These are phyloP conservation scores for Silurus asotus DNA, from an alignment of 2,113 vertebrate species.

Conservation along the genomic window DNA sequence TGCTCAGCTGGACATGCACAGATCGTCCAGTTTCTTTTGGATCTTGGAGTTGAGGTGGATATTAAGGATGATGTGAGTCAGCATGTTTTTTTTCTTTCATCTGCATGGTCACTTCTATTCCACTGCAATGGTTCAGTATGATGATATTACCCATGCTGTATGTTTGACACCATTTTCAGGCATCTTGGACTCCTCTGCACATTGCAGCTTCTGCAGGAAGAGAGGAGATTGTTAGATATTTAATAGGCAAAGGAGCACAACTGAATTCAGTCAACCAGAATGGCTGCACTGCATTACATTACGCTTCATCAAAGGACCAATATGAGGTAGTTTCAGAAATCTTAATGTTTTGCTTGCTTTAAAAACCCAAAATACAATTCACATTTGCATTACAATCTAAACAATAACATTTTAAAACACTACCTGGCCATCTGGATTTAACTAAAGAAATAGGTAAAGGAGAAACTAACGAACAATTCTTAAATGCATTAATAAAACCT, in stretches of 20 bases:
- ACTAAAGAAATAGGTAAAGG: too few species aligned
- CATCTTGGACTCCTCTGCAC: slow-evolving; percentile 90
- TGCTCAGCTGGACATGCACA: slow-evolving; percentile 90
- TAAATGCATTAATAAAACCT: too few species aligned
- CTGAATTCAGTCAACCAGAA: slow-evolving; percentile 91
- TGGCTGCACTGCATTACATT: slow-evolving; percentile 91
- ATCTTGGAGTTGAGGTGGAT: slow-evolving; percentile 84
- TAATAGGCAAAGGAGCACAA: slow-evolving; percentile 87
- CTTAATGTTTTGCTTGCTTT: background rate
- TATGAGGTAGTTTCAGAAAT: slow-evolving; percentile 78
- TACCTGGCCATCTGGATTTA: too few species aligned
- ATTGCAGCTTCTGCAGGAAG: slow-evolving; percentile 94
- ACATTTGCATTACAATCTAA: too few species aligned
- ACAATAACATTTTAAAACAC: too few species aligned
- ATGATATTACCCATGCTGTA: background rate
- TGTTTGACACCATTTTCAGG: slow-evolving; percentile 65
- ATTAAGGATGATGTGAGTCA: slow-evolving; percentile 89
- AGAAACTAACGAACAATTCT: too few species aligned
- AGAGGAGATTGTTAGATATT: slow-evolving; percentile 85
- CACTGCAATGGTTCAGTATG: background rate
- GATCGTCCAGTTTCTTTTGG: slow-evolving; percentile 84
- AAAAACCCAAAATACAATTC: too few species aligned
- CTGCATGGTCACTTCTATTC: background rate
- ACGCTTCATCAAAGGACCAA: slow-evolving; percentile 92
- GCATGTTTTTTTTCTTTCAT: background rate